Conservation (phyloP, 2,797 vertebrate species). For the Falco naumanni region DNA sequence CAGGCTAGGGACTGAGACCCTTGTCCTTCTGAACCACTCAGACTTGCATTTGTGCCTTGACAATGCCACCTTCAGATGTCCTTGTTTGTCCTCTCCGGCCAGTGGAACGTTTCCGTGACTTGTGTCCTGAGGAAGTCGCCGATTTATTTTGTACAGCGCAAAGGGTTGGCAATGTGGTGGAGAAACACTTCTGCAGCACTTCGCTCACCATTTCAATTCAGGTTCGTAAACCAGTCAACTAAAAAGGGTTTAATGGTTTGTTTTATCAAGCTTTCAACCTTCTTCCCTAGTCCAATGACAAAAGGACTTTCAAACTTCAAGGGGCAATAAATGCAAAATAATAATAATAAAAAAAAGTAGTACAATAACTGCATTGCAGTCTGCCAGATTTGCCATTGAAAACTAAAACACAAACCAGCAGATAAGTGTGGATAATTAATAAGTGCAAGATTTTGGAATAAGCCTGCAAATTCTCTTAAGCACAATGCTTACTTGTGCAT, state of each 20-base stretch:
- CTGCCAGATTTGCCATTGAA: neutral
- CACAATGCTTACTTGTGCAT: neutral
- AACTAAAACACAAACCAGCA: neutral
- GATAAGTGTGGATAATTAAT: neutral
- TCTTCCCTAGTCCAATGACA: neutral
- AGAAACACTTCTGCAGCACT: conserved; percentile 86
- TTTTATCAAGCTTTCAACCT: neutral
- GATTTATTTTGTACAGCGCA: conserved; percentile 86
- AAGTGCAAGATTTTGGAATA: neutral
- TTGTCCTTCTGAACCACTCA: neutral
- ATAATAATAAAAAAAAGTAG: neutral
- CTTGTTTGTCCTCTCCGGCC: conserved; percentile 88
- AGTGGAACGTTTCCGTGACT: conserved; percentile 87
- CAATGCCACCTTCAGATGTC: conserved; percentile 79
- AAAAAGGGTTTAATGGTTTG: neutral
- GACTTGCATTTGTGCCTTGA: conserved; percentile 75
- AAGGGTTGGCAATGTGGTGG: conserved; percentile 82
- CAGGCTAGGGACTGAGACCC: neutral
- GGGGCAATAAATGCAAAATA: neutral
- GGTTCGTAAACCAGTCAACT: conserved; percentile 70
- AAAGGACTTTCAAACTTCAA: neutral
- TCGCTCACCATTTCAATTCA: conserved; percentile 90
- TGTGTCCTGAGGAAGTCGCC: conserved; percentile 84
- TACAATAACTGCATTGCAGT: neutral
- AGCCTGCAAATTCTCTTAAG: neutral